Base-by-base conservation (phyloP, 2,888 invertebrate species). In the Synanthedon vespiformis region DNA sequence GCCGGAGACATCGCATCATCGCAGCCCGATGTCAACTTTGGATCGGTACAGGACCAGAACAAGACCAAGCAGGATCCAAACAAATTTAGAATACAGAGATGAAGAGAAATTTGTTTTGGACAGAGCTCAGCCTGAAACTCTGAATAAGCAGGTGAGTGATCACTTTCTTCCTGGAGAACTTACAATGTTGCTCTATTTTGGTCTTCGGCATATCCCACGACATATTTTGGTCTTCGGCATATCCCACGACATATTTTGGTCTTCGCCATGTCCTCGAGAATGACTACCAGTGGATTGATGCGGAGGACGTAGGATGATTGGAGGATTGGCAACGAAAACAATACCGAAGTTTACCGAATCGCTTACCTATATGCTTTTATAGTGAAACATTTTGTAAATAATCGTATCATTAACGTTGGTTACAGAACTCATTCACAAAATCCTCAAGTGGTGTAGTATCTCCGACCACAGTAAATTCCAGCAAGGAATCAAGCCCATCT, bases 101-200 rank as follows among this genome's bases (percentile, higher is more conserved):
- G 90, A 95, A 81, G 91, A 92, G 85, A 89, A 94, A 85, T 90
- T 92, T 68, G 90, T 92, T 75, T 85, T 93, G 84, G 91, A 95
- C 84, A 83, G 89, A 58, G 89, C 89, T 55, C 89, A 89, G 61
- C 89, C 89, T 34, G 91, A 91, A 62, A 82, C 77, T 59, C 76
- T 88, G 58, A 85, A 86, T 64, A 88, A 88, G 59, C 87, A 88
- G 80, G 88, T 86, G 56, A 56, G 14, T 34, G 34, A 34, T 10
- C 34, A 34, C 22, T 22, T 22, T 22, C 48, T 11, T 41, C n/a
- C 41, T 14, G 44, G 6, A 44, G 44, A 4, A 16, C 16, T 16
- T 16, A 16, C 16, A 16, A 16, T 16, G 2, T 16, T 16, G 16
- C 16, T 16, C 16, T 16, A 16, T 16, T 16, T 16, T 16, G 16